Evolutionary conservation across 2,888 invertebrate genomes (phyloP).

Genomic region (Drosophila merina): DNA sequence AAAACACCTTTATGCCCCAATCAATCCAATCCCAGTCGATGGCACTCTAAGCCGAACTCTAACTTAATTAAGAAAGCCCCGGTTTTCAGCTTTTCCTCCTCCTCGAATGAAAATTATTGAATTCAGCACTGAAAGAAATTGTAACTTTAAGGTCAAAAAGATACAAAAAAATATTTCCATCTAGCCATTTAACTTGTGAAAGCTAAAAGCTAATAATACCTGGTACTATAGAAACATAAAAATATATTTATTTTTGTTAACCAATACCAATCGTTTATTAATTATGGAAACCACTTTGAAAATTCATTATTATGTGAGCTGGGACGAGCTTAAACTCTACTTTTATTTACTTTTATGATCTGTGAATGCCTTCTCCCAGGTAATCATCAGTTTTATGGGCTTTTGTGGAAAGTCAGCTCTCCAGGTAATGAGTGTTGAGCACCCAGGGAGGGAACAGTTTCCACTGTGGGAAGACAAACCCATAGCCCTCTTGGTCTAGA

Average conservation of each 20-base stretch:
- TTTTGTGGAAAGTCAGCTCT: constrained; percentile 18
- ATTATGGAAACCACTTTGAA: constrained; percentile 44
- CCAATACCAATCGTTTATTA: constrained; percentile 22
- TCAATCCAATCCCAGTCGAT: constrained; percentile 22
- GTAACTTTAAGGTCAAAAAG: too few relatives aligned
- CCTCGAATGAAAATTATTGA: constrained; percentile 39
- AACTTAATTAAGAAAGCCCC: constrained; percentile 58
- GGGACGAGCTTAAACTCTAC: constrained; percentile 11
- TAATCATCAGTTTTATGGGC: constrained; percentile 27
- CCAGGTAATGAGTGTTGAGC: constrained; percentile 8
- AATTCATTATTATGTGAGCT: constrained; percentile 21
- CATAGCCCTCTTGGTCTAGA: background rate
- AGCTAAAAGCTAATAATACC: too few relatives aligned
- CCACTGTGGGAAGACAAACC: constrained; percentile 7
- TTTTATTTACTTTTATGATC: constrained; percentile 31
- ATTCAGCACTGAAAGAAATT: constrained; percentile 21
- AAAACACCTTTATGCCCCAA: constrained; percentile 27
- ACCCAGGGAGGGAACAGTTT: background rate
- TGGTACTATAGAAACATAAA: too few relatives aligned
- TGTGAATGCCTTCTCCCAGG: constrained; percentile 14
- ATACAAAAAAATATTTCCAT: too few relatives aligned
- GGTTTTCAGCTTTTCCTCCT: constrained; percentile 3
- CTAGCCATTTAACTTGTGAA: too few relatives aligned
- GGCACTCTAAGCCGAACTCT: constrained; percentile 38
- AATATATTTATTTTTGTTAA: background rate